Conservation (phyloP, 2,888 invertebrate species). For the Periphyllus acericola region DNA sequence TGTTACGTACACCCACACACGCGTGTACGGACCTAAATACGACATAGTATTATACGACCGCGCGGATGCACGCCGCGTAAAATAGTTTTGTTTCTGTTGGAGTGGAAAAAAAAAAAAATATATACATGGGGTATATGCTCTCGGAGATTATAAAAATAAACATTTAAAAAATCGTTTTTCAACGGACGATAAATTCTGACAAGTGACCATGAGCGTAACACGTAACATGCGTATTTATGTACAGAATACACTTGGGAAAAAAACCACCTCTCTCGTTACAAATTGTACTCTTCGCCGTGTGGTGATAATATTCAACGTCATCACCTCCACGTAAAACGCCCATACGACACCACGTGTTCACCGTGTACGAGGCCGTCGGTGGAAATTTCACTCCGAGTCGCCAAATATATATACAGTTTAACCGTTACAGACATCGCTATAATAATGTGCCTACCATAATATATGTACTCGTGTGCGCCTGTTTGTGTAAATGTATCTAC, state of each 20-base stretch:
- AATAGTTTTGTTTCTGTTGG: background rate
- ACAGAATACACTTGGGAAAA: too few species aligned
- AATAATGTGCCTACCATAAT: background rate
- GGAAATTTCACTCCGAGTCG: too few species aligned
- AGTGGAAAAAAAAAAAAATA: background rate
- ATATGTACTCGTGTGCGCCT: background rate
- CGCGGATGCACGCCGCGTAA: background rate
- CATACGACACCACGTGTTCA: too few species aligned
- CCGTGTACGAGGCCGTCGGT: too few species aligned
- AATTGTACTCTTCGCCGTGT: too few species aligned
- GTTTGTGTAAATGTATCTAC: background rate
- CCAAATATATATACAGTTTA: background rate
- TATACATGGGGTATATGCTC: background rate
- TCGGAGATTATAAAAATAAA: background rate
- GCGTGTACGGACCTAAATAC: background rate
- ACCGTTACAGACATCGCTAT: too few species aligned
- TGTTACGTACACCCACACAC: background rate
- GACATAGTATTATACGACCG: background rate
- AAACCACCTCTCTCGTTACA: too few species aligned
- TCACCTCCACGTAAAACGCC: too few species aligned
- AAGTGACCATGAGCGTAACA: background rate
- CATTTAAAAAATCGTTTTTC: background rate
- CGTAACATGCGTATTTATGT: background rate
- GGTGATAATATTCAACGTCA: too few species aligned
- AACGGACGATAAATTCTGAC: constrained; percentile 7